A percentile compares a stretch with the other conserved stretches of the same genome.
These are phyloP conservation scores for Watsonalla binaria DNA, from an alignment of 2,888 invertebrate species.

Conservation along the genomic window DNA sequence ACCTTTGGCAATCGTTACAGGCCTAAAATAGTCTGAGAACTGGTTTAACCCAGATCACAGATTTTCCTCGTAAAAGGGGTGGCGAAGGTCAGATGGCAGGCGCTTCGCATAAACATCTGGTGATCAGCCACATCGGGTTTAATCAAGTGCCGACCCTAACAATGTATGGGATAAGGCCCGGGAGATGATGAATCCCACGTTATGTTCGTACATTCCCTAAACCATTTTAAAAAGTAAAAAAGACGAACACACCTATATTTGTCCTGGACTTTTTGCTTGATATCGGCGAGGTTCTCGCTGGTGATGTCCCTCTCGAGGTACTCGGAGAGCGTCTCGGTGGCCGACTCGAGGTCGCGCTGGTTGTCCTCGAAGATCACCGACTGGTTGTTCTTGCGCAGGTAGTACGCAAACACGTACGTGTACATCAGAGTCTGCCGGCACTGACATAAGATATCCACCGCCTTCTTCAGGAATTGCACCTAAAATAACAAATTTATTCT, in stretches of 20 bases:
- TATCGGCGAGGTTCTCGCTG: conserved; percentile 96
- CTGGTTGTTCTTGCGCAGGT: conserved; percentile 98
- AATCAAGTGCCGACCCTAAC: no score
- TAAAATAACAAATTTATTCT: conserved; percentile 29
- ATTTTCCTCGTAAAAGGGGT: no score
- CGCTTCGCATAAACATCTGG: no score
- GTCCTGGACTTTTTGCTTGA: conserved; percentile 99
- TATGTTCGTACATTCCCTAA: not conserved
- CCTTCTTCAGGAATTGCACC: conserved; percentile 98
- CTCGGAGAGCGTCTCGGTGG: conserved; percentile 97
- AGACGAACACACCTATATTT: conserved; percentile 88
- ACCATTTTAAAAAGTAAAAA: not conserved
- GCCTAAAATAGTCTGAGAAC: no score
- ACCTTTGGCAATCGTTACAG: no score
- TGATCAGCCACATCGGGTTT: no score
- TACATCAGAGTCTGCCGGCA: conserved; percentile 99
- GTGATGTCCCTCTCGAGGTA: conserved; percentile 99
- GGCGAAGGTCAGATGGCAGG: no score
- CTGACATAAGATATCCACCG: conserved; percentile 97
- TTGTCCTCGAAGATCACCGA: conserved; percentile 99
- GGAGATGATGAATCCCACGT: not conserved
- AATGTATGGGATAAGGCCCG: no score
- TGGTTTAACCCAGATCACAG: no score
- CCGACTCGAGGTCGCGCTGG: conserved; percentile 98
- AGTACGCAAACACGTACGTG: conserved; percentile 99